Evolutionary conservation across 1,140 invertebrate species (phyloP).

Genomic region (Drosophila azteca): DNA sequence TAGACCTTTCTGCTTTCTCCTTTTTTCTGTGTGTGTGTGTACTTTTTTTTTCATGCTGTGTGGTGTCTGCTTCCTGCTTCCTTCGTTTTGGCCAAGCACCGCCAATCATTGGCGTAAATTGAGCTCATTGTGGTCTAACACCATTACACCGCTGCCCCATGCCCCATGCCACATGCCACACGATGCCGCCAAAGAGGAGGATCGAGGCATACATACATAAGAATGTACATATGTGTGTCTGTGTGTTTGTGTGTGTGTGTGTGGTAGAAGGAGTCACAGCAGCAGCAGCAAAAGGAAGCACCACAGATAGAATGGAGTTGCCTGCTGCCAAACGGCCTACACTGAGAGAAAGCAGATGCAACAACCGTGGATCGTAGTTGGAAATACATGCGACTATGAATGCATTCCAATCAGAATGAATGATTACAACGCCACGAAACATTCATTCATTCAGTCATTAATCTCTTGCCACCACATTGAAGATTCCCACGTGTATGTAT

Average conservation of each 20-base stretch:
- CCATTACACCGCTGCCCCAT: constrained; percentile 53
- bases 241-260: background rate
- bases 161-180: constrained; percentile 12
- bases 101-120: constrained; percentile 81
- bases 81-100: constrained; percentile 46
- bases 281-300: constrained; percentile 9
- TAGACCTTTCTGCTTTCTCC: constrained; percentile 1
- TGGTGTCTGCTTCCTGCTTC: constrained; percentile 24
- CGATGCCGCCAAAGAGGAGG: too few relatives aligned
- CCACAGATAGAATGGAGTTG: constrained; percentile 47
- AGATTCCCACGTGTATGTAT: too few relatives aligned
- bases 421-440: too few relatives aligned
- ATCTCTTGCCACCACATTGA: background rate
- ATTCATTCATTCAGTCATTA: too few relatives aligned
- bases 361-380: too few relatives aligned
- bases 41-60: background rate
- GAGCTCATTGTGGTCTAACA: constrained; percentile 81
- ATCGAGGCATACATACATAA: constrained; percentile 7
- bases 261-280: constrained; percentile 5
- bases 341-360: background rate
- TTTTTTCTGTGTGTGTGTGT: background rate
- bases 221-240: too few relatives aligned
- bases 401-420: too few relatives aligned
- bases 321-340: constrained; percentile 28
- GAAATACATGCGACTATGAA: too few relatives aligned